Conservation (phyloP, 2,113 vertebrate genomes). For the Vimba vimba region DNA sequence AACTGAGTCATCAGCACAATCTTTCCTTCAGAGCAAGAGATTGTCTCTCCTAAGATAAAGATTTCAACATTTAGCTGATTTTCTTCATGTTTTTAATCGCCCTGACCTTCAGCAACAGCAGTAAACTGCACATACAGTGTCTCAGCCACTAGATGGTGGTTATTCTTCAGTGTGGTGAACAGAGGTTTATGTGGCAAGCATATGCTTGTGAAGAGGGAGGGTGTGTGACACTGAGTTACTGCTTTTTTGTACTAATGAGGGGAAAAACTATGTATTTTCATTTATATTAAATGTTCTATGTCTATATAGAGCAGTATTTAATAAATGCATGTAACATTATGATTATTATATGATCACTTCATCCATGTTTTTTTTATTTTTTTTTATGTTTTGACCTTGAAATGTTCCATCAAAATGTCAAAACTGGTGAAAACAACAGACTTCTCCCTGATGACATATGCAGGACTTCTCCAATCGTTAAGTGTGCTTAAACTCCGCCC, state of each 20-base stretch:
- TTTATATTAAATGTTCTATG: neutral
- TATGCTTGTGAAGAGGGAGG: neutral
- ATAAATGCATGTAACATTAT: neutral
- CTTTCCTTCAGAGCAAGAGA: neutral
- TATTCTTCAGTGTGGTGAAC: neutral
- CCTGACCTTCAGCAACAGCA: slow-evolving; percentile 3
- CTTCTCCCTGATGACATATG: neutral
- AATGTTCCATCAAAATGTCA: neutral
- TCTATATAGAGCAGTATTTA: neutral
- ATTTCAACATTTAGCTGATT: slow-evolving; percentile 23
- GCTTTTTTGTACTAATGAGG: neutral
- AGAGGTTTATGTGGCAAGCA: neutral
- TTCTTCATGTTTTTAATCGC: neutral
- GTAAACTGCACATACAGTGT: neutral
- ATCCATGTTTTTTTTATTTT: neutral
- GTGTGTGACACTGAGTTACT: neutral
- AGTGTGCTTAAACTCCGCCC: too few species aligned
- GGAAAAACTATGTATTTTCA: neutral
- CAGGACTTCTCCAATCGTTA: too few species aligned
- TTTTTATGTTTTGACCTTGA: too few species aligned
- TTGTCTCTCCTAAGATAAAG: slow-evolving; percentile 6
- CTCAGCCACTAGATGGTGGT: slow-evolving; percentile 24
- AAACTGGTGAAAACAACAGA: neutral
- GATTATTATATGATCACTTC: neutral
- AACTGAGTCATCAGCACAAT: slow-evolving; percentile 22